Conservation (phyloP, 2,113 vertebrate genomes). For the Proteles cristata region DNA sequence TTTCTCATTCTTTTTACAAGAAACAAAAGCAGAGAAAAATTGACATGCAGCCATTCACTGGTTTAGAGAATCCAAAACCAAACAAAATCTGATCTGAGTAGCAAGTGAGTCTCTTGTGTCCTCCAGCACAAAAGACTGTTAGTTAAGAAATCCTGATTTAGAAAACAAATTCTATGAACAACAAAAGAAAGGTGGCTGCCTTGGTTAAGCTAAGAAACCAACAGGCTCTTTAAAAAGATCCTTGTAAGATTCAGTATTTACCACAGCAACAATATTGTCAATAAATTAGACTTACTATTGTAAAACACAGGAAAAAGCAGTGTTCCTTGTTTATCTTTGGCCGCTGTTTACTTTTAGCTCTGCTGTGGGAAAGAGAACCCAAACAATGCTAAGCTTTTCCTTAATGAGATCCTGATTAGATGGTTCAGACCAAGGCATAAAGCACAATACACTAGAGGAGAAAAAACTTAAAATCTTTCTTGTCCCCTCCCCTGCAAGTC, state of each 20-base stretch:
- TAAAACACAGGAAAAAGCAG: conserved; percentile 77
- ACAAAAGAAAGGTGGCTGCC: conserved; percentile 67
- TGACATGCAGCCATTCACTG: conserved; percentile 2
- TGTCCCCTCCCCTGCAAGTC: not conserved
- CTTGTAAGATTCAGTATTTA: conserved; percentile 67
- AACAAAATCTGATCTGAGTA: not conserved
- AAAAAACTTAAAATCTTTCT: not conserved
- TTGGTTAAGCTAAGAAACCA: conserved; percentile 66
- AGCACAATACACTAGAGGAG: not conserved
- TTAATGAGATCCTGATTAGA: conserved; percentile 63
- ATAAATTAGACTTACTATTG: conserved; percentile 78
- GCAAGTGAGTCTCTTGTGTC: not conserved
- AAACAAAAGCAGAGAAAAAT: conserved; percentile 51
- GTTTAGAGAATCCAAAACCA: conserved; percentile 38
- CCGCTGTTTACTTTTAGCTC: conserved; percentile 65
- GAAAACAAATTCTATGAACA: conserved; percentile 62
- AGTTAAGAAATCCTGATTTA: conserved; percentile 50
- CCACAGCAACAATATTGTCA: conserved; percentile 65
- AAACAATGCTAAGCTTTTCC: conserved; percentile 73
- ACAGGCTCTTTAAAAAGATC: conserved; percentile 67
- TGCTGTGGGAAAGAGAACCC: conserved; percentile 74
- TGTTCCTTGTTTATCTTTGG: conserved; percentile 78
- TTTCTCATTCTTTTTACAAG: conserved; percentile 23
- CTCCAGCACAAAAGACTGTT: not conserved
- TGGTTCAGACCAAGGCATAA: conserved; percentile 16